Base-by-base conservation (phyloP, 2,113 vertebrate species). In the Percina caprodes region DNA sequence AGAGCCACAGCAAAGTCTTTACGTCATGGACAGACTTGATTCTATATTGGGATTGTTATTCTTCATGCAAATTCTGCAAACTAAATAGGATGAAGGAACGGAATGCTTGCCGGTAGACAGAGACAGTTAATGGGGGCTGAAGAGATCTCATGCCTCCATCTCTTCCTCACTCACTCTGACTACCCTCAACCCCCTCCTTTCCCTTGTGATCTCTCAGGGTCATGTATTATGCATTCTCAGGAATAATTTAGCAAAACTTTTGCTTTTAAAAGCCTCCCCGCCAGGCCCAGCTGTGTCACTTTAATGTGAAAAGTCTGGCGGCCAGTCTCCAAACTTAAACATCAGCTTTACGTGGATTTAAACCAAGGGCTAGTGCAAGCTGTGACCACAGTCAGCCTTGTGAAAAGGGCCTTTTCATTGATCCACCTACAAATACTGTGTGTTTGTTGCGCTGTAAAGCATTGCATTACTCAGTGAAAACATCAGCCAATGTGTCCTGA, bases 201-300 rank as follows among this genome's bases (percentile, higher is more conserved):
- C 79, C 72, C 56, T 56, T 2, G 5, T 51, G 63, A 82, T 87
- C 72, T 88, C 79, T 55, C 71, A 33, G 66, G 48, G 4, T 92
- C 82, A 90, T 93, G 77, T 60, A 91, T 94, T 89, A 92, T 93
- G 88, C 77, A 93, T 91, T 70, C 77, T 93, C 87, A 92, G 92
- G 88, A 94, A 94, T 94, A 78, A 94, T 94, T 94, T 52, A 94
- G 80, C 54, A 76, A 90, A 93, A 85, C 77, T 89, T 69, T 80
- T 88, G 87, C 86, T 87, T 91, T 91, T 93, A 89, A 93, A 93
- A 92, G 88, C 90, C 78, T 88, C 69, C 19, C 58, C 42, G 52
- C 55, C 86, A 13, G 16, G 52, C 49, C 62, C 55, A 39, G 80
- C 90, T 83, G 90, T 76, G 80, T 83, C 15, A 18, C 83, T 86